Percentiles rank a stretch among this genome's conserved stretches.
Conservation (phyloP, 1,140 invertebrate genomes). For the Leptinotarsa undecemlineata region DNA sequence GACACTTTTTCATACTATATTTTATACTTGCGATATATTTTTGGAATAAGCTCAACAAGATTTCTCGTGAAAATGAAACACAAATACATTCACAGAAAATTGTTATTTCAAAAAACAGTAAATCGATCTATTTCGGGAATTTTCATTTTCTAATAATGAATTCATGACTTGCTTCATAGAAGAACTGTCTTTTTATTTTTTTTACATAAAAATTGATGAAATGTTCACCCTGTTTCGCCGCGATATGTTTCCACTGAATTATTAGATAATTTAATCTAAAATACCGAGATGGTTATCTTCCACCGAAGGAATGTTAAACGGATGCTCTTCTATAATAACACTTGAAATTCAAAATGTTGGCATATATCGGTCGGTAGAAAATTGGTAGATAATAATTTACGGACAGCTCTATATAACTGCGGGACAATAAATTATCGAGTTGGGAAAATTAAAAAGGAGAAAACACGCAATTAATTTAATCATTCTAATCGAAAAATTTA, state of each 20-base stretch:
- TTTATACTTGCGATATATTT: no score
- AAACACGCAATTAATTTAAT: slow-evolving; percentile 6
- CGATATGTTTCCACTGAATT: slow-evolving; percentile 1
- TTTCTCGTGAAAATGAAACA: background rate
- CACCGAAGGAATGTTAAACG: slow-evolving; percentile 1
- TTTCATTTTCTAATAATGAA: background rate
- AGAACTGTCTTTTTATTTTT: background rate
- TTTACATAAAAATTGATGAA: background rate
- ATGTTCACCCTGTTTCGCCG: background rate
- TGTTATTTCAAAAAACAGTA: background rate
- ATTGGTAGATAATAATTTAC: slow-evolving; percentile 8
- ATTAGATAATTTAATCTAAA: slow-evolving; percentile 9
- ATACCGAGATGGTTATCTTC: slow-evolving; percentile 3
- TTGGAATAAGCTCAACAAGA: no score
- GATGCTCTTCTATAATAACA: slow-evolving; percentile 6
- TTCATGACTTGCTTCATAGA: background rate
- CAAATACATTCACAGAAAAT: background rate
- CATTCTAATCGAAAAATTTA: slow-evolving; percentile 8
- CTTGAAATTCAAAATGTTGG: slow-evolving; percentile 3
- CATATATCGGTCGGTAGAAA: slow-evolving; percentile 7
- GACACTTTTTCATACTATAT: no score
- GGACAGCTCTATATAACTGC: background rate
- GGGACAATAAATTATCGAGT: slow-evolving; percentile 1
- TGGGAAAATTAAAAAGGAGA: slow-evolving; percentile 8
- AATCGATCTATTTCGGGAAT: background rate